phyloP scores from a whole-genome alignment of 1,140 invertebrate genomes.

The Ceratina japonica region DNA sequence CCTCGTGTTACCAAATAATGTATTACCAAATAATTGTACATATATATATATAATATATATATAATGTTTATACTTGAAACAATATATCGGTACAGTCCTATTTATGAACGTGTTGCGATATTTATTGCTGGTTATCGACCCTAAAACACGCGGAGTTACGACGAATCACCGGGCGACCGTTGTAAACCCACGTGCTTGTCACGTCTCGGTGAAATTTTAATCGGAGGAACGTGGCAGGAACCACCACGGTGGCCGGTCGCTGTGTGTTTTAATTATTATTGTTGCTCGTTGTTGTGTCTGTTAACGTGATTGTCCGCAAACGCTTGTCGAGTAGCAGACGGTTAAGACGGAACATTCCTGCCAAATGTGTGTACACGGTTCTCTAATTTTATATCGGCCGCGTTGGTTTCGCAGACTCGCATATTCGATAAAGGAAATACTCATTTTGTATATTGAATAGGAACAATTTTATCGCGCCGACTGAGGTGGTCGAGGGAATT shows the following conservation, averaged over 20 bases:
- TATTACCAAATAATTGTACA: conserved; percentile 71
- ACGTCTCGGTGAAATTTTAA: no score
- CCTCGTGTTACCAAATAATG: conserved; percentile 66
- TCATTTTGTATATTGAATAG: neutral
- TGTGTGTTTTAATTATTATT: no score
- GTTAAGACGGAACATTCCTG: conserved; percentile 32
- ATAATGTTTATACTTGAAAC: conserved; percentile 51
- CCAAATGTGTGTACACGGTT: conserved; percentile 35
- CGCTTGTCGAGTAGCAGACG: no score
- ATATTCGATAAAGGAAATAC: conserved; percentile 2
- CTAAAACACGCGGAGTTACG: conserved; percentile 1
- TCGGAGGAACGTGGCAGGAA: no score
- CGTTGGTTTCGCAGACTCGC: neutral
- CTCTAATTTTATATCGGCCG: conserved; percentile 33
- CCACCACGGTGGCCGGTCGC: no score
- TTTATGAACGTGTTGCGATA: conserved; percentile 34
- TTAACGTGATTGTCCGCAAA: neutral
- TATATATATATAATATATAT: conserved; percentile 14
- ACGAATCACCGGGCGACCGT: neutral
- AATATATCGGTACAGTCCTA: conserved; percentile 48
- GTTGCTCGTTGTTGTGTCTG: neutral
- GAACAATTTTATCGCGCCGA: neutral
- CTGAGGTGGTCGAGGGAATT: neutral
- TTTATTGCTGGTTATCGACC: conserved; percentile 33
- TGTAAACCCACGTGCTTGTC: no score